A percentile compares a stretch with the other conserved stretches of the same genome.
These are phyloP conservation scores for Epinotia ramella DNA, from an alignment of 2,888 invertebrate genomes.

Conservation along the genomic window DNA sequence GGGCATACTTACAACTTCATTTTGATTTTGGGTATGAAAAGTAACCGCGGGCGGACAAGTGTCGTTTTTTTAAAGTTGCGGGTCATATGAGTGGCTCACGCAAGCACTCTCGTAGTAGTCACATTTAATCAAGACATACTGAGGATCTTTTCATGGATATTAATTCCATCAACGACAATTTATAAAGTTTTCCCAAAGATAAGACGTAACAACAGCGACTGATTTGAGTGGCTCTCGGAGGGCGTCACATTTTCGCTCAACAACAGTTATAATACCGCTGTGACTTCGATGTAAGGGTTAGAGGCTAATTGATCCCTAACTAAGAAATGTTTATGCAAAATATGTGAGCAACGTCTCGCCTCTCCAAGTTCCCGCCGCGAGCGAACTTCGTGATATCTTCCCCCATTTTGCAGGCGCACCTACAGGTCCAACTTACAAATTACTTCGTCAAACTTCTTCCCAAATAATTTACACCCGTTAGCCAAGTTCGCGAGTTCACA, in stretches of 20 bases:
- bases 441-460: slow-evolving; percentile 42
- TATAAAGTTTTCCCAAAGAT: no score
- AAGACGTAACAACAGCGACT: background rate
- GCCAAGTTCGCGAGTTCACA: slow-evolving; percentile 38
- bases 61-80: no score
- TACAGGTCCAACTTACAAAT: slow-evolving; percentile 42
- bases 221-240: background rate
- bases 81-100: no score
- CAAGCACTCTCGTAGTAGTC: no score
- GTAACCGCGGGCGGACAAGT: no score
- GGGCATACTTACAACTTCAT: no score
- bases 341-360: slow-evolving; percentile 26
- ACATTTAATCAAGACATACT: no score
- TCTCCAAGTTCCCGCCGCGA: slow-evolving; percentile 7
- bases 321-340: slow-evolving; percentile 29
- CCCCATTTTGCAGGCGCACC: slow-evolving; percentile 31
- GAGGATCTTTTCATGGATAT: no score
- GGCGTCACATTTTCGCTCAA: background rate
- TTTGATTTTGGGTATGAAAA: no score
- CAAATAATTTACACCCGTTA: slow-evolving; percentile 44
- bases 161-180: no score
- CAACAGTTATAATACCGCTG: background rate
- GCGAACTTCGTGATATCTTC: slow-evolving; percentile 33
- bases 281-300: no score
- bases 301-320: background rate